Conservation (phyloP, 2,113 vertebrate species). For the Callospermophilus lateralis region DNA sequence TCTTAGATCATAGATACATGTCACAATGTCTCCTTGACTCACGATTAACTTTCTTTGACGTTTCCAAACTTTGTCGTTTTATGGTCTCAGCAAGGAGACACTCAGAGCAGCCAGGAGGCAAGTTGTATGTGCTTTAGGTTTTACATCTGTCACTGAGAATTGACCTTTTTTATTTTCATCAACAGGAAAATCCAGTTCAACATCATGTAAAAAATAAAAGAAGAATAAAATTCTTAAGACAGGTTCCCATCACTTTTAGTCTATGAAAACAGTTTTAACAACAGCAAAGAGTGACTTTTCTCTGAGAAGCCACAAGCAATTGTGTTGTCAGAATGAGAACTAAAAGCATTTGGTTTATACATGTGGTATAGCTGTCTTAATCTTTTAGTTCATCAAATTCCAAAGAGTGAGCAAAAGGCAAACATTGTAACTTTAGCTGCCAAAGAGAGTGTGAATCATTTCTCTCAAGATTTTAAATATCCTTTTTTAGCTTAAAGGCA, state of each 20-base stretch:
- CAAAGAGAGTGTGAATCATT: slow-evolving; percentile 84
- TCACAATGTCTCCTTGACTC: background rate
- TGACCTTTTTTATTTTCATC: slow-evolving; percentile 53
- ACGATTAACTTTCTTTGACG: background rate
- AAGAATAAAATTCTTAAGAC: background rate
- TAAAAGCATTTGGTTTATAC: slow-evolving; percentile 75
- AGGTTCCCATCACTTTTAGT: slow-evolving; percentile 6
- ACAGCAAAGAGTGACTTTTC: slow-evolving; percentile 56
- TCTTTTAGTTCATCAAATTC: slow-evolving; percentile 81
- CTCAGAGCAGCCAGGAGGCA: background rate
- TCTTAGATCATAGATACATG: background rate
- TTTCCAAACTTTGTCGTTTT: background rate
- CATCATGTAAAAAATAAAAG: background rate
- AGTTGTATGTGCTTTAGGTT: background rate
- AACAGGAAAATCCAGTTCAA: background rate
- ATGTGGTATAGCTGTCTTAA: slow-evolving; percentile 71
- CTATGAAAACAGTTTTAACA: slow-evolving; percentile 55
- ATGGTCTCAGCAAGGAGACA: background rate
- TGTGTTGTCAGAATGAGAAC: slow-evolving; percentile 53
- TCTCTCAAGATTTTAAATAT: slow-evolving; percentile 84
- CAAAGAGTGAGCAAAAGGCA: slow-evolving; percentile 83
- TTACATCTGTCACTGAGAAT: background rate
- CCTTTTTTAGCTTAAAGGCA: slow-evolving; percentile 80
- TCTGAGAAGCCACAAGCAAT: slow-evolving; percentile 59
- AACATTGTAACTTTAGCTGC: slow-evolving; percentile 79